Percentiles rank a stretch among this genome's conserved stretches.
phyloP scores from a whole-genome alignment of 2,888 invertebrate genomes.

The Stenichneumon culpator region DNA sequence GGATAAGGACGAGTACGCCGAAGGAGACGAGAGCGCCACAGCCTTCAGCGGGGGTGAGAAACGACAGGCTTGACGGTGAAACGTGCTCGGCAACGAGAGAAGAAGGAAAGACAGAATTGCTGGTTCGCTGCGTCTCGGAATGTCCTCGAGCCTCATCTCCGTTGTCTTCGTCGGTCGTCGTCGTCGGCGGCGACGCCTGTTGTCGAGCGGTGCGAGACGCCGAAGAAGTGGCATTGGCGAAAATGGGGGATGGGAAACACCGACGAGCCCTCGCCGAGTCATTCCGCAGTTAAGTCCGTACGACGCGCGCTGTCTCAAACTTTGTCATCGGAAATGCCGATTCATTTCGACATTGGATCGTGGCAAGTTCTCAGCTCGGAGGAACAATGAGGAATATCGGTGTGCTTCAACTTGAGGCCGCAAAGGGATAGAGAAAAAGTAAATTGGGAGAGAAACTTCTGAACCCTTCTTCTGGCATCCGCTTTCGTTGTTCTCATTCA shows the following conservation, averaged over 20 bases:
- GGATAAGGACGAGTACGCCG: conserved; percentile 43
- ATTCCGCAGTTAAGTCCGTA: conserved; percentile 45
- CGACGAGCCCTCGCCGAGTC: conserved; percentile 40
- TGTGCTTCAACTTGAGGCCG: not conserved
- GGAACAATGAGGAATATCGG: conserved; percentile 39
- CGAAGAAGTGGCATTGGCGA: conserved; percentile 20
- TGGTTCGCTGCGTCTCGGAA: conserved; percentile 38
- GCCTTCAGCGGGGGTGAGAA: conserved; percentile 8
- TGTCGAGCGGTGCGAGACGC: conserved; percentile 14
- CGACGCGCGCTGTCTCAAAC: conserved; percentile 50
- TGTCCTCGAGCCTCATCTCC: conserved; percentile 16
- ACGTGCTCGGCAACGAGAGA: conserved; percentile 39
- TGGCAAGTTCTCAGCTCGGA: conserved; percentile 33
- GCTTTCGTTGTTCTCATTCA: not conserved
- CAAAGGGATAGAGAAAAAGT: not conserved
- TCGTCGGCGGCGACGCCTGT: conserved; percentile 2
- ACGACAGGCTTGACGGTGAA: conserved; percentile 26
- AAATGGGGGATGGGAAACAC: conserved; percentile 6
- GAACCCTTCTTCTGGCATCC: not conserved
- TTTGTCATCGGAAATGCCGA: conserved; percentile 60
- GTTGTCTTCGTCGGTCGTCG: not conserved
- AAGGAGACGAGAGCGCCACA: conserved; percentile 24
- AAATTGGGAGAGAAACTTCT: not conserved
- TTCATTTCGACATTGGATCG: conserved; percentile 56
- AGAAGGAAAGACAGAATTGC: conserved; percentile 38